Evolutionary conservation across 2,797 vertebrate species (phyloP).

Genomic region (Etheostoma perlongum): DNA sequence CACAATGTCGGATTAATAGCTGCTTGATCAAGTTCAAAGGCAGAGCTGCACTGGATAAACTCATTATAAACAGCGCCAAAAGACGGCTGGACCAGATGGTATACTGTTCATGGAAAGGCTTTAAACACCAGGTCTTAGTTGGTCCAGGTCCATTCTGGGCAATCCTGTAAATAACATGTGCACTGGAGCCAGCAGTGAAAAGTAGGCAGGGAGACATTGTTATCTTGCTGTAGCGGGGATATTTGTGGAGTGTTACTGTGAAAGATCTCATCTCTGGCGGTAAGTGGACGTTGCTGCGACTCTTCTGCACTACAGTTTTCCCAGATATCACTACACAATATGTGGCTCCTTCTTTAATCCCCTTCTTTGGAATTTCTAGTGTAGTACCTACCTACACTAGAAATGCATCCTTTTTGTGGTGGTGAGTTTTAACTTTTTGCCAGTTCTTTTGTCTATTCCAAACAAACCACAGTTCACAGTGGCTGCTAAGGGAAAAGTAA

Average conservation of each 20-base stretch:
- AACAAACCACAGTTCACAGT: neutral
- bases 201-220: slow-evolving; percentile 59
- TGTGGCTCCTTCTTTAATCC: neutral
- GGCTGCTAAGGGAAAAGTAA: neutral
- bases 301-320: slow-evolving; percentile 4
- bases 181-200: slow-evolving; percentile 54
- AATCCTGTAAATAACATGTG: slow-evolving; percentile 66
- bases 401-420: neutral
- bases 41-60: slow-evolving; percentile 73
- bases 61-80: slow-evolving; percentile 70
- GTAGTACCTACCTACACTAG: no score
- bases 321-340: slow-evolving; percentile 15
- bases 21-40: slow-evolving; percentile 80
- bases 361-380: neutral
- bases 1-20: slow-evolving; percentile 73
- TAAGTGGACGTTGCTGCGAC: slow-evolving; percentile 28
- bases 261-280: slow-evolving; percentile 58
- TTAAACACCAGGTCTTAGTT: slow-evolving; percentile 70
- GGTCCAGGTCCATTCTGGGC: slow-evolving; percentile 60
- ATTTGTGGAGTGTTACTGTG: slow-evolving; percentile 54
- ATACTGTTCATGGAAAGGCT: slow-evolving; percentile 61
- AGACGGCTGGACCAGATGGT: slow-evolving; percentile 52
- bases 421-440: neutral
- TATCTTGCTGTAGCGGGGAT: slow-evolving; percentile 47
- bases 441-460: neutral